Base-by-base conservation (phyloP, 2,797 vertebrate species). In the Melopsittacus undulatus region DNA sequence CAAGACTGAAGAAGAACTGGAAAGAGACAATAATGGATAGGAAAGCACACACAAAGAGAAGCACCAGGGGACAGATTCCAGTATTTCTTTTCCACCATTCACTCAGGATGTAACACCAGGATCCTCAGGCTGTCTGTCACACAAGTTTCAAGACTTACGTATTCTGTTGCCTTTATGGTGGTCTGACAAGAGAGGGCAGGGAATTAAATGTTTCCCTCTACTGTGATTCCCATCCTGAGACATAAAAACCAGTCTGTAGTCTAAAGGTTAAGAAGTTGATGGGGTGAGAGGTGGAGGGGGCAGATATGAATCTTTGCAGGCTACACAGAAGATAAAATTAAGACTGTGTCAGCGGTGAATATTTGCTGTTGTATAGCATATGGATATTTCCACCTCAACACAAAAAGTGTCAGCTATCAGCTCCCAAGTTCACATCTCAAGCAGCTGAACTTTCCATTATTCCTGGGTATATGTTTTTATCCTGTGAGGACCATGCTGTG, bases 231-330 rank as follows among this genome's bases (percentile, higher is more conserved):
- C 22, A 51, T 40, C 54, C 32, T 4, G 1, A 16, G 36, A 30
- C 21, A 77, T 18, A 5, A 70, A 34, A 61, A 72, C 11, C 16
- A 67, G 5, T 1, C 0, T 64, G 10, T 8, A 42, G 12, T 57
- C 34, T 40, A 76, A 70, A 15, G 11, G 4, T 38, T 69, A 57
- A 73, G 24, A 57, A 76, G 8, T 7, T 72, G 62, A 49, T 23
- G 23, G 24, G 4, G 16, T 43, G 2, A 1, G 1, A 4, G 7
- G 11, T 43, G 17, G 17, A 49, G 9, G 8, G 36, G 9, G 9
- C 3, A 59, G 13, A 22, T 59, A 26, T 2, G 7, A 79, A 79
- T 30, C 16, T 68, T 79, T 69, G 15, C 7, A 18, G 4, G 7
- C 29, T 38, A 29, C 8, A 48, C 2, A 11, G 30, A 77, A 80